Evolutionary conservation across 2,113 vertebrate genomes (phyloP), one percentile per base, ranked within the genome.

Genomic region (Mohoua ochrocephala): DNA sequence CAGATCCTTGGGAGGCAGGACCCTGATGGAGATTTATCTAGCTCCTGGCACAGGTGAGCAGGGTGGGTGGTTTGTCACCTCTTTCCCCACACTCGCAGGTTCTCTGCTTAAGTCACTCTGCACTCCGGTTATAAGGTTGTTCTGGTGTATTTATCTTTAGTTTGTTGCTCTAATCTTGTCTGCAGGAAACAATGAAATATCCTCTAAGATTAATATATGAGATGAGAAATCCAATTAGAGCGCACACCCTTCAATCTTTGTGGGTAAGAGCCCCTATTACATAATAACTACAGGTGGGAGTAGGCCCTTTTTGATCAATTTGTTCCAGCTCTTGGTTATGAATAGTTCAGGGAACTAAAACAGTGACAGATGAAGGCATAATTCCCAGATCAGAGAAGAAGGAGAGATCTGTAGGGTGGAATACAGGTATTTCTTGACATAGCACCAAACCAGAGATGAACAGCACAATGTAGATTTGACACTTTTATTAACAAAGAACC

Each of bases 401-500:
- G 11, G 0, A 49, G 57, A 75, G 16, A 42, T 4, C 7, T 42
- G 9, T 7, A 13, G 11, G 33, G 18, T 3, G 63, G 39, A 81
- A 70, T 3, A 14, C 10, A 47, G 23, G 23, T 24, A 39, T 33
- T 81, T 61, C 37, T n/a, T 78, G 69, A 59, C 64, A 33, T 4
- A 13, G 39, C 42, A 56, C 12, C 47, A 57, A 57, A 73, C 33
- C 22, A 61, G 37, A 89, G 41, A 84, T n/a, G 27, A 65, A 33
- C 59, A 89, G 69, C 60, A 67, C n/a, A 4, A 27, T 1, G 3
- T 30, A 81, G 41, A 59, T 95, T 97, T 96, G 84, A 78, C 81
- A 71, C 65, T 97, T 98, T 98, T 98, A 98, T 98, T 98, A 98
- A 97, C 94, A 98, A 98, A 95, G 97, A 98, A 97, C 98, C 98